Percentiles rank a stretch among this genome's conserved stretches.
phyloP scores from a whole-genome alignment of 2,797 vertebrate genomes.

The Semaprochilodus insignis region DNA sequence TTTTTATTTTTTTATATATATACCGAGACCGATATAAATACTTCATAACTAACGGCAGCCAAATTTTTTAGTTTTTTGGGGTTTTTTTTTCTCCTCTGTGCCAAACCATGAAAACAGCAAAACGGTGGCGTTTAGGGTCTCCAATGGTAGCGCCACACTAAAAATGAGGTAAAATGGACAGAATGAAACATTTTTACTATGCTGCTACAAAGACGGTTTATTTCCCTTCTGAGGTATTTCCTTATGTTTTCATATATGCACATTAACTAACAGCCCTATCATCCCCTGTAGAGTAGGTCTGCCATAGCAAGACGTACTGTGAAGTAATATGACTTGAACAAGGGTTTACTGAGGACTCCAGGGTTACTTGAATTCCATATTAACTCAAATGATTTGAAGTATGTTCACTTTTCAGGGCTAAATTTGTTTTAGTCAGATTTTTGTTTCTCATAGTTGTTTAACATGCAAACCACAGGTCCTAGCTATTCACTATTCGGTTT shows the following conservation, averaged over 20 bases:
- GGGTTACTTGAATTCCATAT: conserved; percentile 35
- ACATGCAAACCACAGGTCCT: conserved; percentile 14
- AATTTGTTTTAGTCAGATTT: background rate
- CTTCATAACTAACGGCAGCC: conserved; percentile 63
- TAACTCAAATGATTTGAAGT: background rate
- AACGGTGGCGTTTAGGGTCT: conserved; percentile 48
- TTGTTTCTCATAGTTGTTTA: background rate
- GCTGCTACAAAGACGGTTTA: conserved; percentile 58
- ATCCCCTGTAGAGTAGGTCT: conserved; percentile 41
- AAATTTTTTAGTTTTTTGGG: conserved; percentile 67
- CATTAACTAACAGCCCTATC: conserved; percentile 31
- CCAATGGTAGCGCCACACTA: background rate
- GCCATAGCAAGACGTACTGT: conserved; percentile 54
- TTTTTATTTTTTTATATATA: conserved; percentile 71
- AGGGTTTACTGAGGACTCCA: background rate
- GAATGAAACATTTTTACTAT: conserved; percentile 34
- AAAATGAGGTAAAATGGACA: conserved; percentile 13
- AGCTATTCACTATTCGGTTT: background rate
- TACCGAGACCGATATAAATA: conserved; percentile 66
- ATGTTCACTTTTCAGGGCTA: background rate
- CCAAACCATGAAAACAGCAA: conserved; percentile 66
- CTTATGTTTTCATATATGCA: conserved; percentile 30
- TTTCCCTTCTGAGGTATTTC: background rate
- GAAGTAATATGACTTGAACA: conserved; percentile 59
- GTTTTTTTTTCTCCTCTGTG: conserved; percentile 73